These are phyloP conservation scores for Dipodomys stephensi DNA, from an alignment of 2,113 vertebrate species.

Conservation along the genomic window DNA sequence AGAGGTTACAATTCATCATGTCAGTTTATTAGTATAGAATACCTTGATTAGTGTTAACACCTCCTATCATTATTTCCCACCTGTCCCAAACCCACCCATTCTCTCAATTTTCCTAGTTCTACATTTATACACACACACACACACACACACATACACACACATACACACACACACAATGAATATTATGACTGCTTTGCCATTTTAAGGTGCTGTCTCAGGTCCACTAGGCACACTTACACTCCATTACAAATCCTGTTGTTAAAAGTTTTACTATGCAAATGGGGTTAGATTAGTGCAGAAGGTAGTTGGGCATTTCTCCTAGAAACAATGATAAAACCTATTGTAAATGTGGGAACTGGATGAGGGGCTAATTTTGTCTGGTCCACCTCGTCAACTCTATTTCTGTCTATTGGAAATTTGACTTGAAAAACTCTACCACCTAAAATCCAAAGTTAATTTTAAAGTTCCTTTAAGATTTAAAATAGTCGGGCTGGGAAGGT, in stretches of 20 bases:
- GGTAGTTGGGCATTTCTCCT: not conserved
- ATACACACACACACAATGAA: too few relatives aligned
- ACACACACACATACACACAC: too few relatives aligned
- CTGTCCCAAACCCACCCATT: too few relatives aligned
- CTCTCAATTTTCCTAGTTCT: too few relatives aligned
- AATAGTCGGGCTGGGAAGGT: not conserved
- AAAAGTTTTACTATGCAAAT: conserved; percentile 39
- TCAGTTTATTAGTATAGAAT: too few relatives aligned
- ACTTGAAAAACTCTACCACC: not conserved
- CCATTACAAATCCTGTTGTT: not conserved
- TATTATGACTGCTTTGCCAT: not conserved
- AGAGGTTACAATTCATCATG: too few relatives aligned
- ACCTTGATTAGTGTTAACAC: too few relatives aligned
- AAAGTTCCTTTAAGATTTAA: not conserved
- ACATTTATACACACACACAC: too few relatives aligned
- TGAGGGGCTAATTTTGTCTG: not conserved
- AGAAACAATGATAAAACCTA: not conserved
- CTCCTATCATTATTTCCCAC: too few relatives aligned
- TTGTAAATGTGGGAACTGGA: not conserved
- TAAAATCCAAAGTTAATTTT: conserved; percentile 33
- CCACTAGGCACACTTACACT: not conserved
- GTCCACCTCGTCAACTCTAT: not conserved
- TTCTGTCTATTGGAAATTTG: not conserved
- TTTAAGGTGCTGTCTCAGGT: conserved; percentile 35
- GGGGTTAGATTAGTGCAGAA: not conserved